These are phyloP conservation scores for Aleiodes leptofemur DNA, from an alignment of 2,888 invertebrate species.

Conservation along the genomic window DNA sequence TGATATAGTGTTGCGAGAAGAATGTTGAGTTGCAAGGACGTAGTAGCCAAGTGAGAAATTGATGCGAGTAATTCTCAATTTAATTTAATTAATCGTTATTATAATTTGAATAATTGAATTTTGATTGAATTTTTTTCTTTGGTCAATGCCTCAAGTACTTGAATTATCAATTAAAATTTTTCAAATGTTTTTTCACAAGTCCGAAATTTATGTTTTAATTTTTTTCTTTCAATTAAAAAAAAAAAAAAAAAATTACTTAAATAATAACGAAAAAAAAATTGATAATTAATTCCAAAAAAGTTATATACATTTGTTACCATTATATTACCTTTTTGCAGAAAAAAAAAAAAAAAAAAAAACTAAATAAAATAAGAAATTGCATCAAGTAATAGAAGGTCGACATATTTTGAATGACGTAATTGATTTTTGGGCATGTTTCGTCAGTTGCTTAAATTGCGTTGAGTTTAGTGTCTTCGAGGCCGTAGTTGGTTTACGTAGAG, in stretches of 20 bases:
- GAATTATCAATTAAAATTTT: conserved; percentile 25
- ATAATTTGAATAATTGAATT: conserved; percentile 46
- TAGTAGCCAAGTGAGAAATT: conserved; percentile 53
- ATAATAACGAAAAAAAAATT: not conserved
- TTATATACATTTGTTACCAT: conserved; percentile 46
- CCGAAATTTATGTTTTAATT: conserved; percentile 49
- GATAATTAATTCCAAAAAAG: not conserved
- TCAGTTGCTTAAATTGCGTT: conserved; percentile 70
- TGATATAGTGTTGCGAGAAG: conserved; percentile 47
- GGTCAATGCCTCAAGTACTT: conserved; percentile 47
- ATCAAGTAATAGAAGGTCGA: conserved; percentile 61
- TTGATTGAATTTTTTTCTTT: conserved; percentile 31
- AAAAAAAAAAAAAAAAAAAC: not conserved
- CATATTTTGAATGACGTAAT: conserved; percentile 69
- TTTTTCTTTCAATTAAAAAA: conserved; percentile 25
- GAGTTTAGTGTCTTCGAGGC: conserved; percentile 65
- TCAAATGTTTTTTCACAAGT: conserved; percentile 29
- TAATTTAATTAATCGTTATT: conserved; percentile 30
- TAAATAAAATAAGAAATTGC: conserved; percentile 49
- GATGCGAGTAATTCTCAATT: conserved; percentile 49
- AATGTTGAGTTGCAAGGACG: conserved; percentile 51
- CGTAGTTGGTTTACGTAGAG: conserved; percentile 67
- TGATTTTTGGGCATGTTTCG: conserved; percentile 73
- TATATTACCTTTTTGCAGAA: conserved; percentile 56
- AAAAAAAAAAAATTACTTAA: not conserved